A percentile compares a stretch with the other conserved stretches of the same genome.
These are phyloP conservation scores for Machaerirhynchus nigripectus DNA, from an alignment of 2,113 vertebrate genomes.

Conservation along the genomic window DNA sequence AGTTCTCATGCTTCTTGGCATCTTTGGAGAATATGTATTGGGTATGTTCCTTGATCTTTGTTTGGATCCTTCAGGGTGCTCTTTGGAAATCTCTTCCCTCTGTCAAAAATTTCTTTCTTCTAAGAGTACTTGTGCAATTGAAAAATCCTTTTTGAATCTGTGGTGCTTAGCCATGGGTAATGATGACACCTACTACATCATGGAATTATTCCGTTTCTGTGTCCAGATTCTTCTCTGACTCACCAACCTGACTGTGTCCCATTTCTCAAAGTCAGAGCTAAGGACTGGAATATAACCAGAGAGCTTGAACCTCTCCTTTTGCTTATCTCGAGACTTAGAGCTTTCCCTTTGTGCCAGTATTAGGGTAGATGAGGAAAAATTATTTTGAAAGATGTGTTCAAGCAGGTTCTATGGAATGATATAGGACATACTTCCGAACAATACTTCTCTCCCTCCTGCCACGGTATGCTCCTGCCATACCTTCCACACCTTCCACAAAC, in stretches of 20 bases:
- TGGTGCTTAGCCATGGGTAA: background rate
- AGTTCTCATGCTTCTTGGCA: background rate
- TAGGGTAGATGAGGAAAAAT: background rate
- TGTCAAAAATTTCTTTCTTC: background rate
- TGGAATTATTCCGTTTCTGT: background rate
- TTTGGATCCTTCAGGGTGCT: background rate
- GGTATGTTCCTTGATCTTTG: background rate
- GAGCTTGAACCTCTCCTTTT: background rate
- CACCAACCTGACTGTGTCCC: background rate
- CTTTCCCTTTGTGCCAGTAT: background rate
- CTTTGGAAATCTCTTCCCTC: background rate
- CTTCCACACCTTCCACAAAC: background rate
- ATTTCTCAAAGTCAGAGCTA: background rate
- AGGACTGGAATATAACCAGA: background rate
- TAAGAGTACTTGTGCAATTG: background rate
- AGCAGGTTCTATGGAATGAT: background rate
- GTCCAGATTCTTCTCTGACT: background rate
- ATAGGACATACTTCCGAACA: background rate
- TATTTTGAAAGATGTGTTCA: background rate
- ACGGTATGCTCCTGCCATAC: background rate
- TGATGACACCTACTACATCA: background rate
- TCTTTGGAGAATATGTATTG: background rate
- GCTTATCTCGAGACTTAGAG: background rate
- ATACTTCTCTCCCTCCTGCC: background rate
- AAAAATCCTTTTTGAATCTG: background rate